These are phyloP conservation scores for Thecophora atra DNA, from an alignment of 2,888 invertebrate species.

Conservation along the genomic window DNA sequence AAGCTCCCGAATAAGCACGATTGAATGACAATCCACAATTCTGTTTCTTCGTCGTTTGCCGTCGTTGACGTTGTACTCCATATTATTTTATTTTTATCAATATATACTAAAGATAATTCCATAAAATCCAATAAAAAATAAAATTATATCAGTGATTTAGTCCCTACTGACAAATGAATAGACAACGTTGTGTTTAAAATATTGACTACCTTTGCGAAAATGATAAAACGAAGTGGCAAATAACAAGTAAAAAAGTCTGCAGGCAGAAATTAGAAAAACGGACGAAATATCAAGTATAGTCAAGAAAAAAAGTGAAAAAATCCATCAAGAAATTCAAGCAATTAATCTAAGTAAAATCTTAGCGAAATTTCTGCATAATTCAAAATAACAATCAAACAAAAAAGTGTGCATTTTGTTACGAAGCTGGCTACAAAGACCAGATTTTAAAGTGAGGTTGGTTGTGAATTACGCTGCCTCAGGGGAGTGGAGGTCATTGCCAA, in stretches of 20 bases:
- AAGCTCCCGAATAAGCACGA: slow-evolving; percentile 15
- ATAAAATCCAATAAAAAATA: not conserved
- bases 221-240: slow-evolving; percentile 21
- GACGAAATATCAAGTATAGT: not conserved
- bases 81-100: slow-evolving; percentile 22
- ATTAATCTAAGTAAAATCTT: too few relatives aligned
- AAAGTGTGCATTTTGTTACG: not conserved
- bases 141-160: slow-evolving; percentile 6
- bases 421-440: not conserved
- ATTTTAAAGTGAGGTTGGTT: not conserved
- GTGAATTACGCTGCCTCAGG: slow-evolving; percentile 6
- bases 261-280: slow-evolving; percentile 19
- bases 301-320: slow-evolving; percentile 26
- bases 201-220: slow-evolving; percentile 24
- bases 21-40: slow-evolving; percentile 31
- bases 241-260: slow-evolving; percentile 17
- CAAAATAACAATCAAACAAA: not conserved
- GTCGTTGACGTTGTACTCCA: slow-evolving; percentile 35
- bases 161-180: slow-evolving; percentile 13
- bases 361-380: slow-evolving; percentile 11
- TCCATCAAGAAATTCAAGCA: too few relatives aligned
- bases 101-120: slow-evolving; percentile 1
- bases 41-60: slow-evolving; percentile 35
- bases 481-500: slow-evolving; percentile 35
- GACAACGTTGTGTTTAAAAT: slow-evolving; percentile 21